Evolutionary conservation across 2,113 vertebrate species (phyloP), one percentile per base, ranked within the genome.

Genomic region (Podiceps cristatus): DNA sequence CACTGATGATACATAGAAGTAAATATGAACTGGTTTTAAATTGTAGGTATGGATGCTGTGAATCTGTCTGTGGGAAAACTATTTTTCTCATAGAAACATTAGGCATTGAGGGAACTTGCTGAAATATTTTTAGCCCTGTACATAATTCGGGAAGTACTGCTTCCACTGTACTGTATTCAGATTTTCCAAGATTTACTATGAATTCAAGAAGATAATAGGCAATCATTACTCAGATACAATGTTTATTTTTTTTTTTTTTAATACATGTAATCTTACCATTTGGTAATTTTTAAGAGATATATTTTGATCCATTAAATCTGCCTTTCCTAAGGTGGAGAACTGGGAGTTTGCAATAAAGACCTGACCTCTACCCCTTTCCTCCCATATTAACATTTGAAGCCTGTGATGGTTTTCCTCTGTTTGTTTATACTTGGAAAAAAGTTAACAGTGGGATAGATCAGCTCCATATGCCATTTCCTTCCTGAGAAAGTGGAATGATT

Each of bases 371-470:
- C 27, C 35, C 53, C 12, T 33, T 82, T 44, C 6, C 20, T 87
- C 64, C 60, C 23, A 0, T 56, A 79, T 49, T 49, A 53, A 66
- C 14, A 13, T 75, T 27, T 37, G 74, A 53, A 88, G 27, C 9
- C 45, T 58, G 71, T 19, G 67, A 44, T 93, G 85, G 9, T 64
- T 96, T 88, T 94, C 87, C 69, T 94, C 64, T 76, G 40, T 75
- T 90, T 93, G 18, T 88, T 90, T 79, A 25, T 79, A n/a, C 0
- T 0, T 37, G 62, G 60, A 53, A 73, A 23, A 66, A 47, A 24
- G 18, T 19, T 31, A 24, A 4, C 44, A 45, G 35, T 5, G 42
- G 22, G 44, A 31, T 64, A 2, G 2, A 2, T 60, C 28, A 37
- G 81, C 78, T 94, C 80, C 73, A 28, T 55, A 1, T 17, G 53